A percentile compares a stretch with the other conserved stretches of the same genome.
Conservation (phyloP, 37 sponge, comb jelly and placozoan genomes). For the Ephydatia muelleri region DNA sequence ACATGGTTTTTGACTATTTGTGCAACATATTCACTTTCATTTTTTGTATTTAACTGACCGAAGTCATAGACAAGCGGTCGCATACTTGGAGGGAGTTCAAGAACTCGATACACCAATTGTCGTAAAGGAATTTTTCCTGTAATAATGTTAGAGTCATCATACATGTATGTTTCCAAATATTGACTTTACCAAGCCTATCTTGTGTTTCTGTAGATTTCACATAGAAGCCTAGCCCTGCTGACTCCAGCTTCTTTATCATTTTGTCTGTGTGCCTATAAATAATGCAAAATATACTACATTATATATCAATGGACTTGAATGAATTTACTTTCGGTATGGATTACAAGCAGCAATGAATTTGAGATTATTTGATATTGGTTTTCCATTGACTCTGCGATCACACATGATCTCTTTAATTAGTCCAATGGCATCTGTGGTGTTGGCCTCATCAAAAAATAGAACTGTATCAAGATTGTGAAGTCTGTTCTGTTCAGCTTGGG, state of each 20-base stretch:
- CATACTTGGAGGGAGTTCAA: conserved; percentile 93
- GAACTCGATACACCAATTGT: conserved; percentile 93
- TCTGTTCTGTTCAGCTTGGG: conserved; percentile 31
- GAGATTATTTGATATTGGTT: conserved; percentile 46
- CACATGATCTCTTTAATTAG: conserved; percentile 93
- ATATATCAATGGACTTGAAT: background rate
- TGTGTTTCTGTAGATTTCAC: conserved; percentile 50
- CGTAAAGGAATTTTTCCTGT: conserved; percentile 86
- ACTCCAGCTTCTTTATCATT: conserved; percentile 74
- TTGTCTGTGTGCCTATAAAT: conserved; percentile 50
- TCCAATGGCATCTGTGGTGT: conserved; percentile 85
- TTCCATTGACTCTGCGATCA: conserved; percentile 77
- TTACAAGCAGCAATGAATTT: conserved; percentile 93
- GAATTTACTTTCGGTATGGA: conserved; percentile 70
- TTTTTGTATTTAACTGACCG: conserved; percentile 75
- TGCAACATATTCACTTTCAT: conserved; percentile 70
- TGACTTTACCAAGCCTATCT: conserved; percentile 46
- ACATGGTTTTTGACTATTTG: conserved; percentile 86
- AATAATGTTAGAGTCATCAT: background rate
- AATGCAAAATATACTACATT: background rate
- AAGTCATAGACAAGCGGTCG: conserved; percentile 97
- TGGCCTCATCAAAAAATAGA: conserved; percentile 94
- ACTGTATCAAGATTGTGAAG: conserved; percentile 56
- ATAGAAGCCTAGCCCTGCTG: conserved; percentile 80
- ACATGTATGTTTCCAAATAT: background rate